Base-by-base conservation (phyloP, 2,888 invertebrate species). In the Tiphia femorata region DNA sequence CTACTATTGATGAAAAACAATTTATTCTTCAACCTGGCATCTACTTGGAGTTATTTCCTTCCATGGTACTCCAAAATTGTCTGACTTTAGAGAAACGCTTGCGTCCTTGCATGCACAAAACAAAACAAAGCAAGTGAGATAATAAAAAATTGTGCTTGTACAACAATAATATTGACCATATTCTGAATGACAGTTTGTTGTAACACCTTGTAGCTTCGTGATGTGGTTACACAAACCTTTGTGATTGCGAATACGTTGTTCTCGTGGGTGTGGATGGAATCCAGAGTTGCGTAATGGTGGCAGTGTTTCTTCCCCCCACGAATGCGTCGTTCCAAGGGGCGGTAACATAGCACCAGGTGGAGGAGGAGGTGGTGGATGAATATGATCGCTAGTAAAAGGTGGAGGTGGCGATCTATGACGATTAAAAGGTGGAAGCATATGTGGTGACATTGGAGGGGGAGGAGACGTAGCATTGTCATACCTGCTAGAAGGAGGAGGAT, bases 31-130 rank as follows among this genome's bases (percentile, higher is more conserved):
- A n/a, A n/a, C n/a, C n/a, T n/a, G n/a, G n/a, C 7, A 12, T n/a
- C 14, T 29, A 19, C 14, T 27, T 17, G 64, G 64, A 44, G 70
- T 72, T 74, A 76, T 80, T 80, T 59, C 82, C 81, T 65, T 83
- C 83, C 83, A 82, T 78, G 62, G 82, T 82, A 70, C 82, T 83
- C 83, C 83, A 83, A 81, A 83, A 83, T 52, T 83, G 81, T 70
- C 78, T 76, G 70, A 83, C 80, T 80, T 81, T 83, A 50, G 82
- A 82, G 73, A 83, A 83, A 68, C 78, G 82, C 66, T 81, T 83
- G 78, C 81, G 82, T 82, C 83, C 83, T 83, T 79, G 74, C 74
- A 76, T 78, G 78, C 78, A 70, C 62, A 61, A 64, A 67, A 61
- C n/a, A n/a, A n/a, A n/a, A n/a, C n/a, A n/a, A n/a, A n/a, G 64